Percentiles rank a stretch among this genome's conserved stretches.
phyloP scores from a whole-genome alignment of 2,797 vertebrate genomes.

The Manis javanica region DNA sequence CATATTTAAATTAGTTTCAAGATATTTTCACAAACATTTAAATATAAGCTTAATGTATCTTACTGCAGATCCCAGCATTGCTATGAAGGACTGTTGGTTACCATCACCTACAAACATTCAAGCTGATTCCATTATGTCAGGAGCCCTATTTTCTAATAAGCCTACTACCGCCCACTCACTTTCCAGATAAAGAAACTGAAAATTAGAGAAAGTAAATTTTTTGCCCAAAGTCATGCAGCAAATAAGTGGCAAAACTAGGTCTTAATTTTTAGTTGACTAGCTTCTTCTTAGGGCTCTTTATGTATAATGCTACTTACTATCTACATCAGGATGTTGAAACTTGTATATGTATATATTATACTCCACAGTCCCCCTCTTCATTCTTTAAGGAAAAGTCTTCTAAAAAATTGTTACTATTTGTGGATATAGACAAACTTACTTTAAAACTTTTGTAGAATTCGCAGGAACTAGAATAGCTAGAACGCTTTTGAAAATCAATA shows the following conservation, averaged over 20 bases:
- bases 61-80: background rate
- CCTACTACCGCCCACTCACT: background rate
- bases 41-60: background rate
- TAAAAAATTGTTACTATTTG: background rate
- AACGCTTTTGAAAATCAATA: background rate
- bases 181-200: background rate
- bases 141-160: background rate
- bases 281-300: background rate
- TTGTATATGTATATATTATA: background rate
- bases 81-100: background rate
- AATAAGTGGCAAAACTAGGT: background rate
- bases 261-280: background rate
- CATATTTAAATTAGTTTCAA: background rate
- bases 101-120: background rate
- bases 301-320: background rate
- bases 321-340: background rate
- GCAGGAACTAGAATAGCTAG: background rate
- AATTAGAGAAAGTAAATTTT: background rate
- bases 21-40: constrained; percentile 14
- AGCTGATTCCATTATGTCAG: background rate
- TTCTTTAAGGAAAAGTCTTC: background rate
- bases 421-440: background rate
- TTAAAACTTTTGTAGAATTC: background rate
- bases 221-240: background rate
- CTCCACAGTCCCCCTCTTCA: background rate